phyloP scores from a whole-genome alignment of 2,113 vertebrate genomes.

The Mormyrus lacerda region DNA sequence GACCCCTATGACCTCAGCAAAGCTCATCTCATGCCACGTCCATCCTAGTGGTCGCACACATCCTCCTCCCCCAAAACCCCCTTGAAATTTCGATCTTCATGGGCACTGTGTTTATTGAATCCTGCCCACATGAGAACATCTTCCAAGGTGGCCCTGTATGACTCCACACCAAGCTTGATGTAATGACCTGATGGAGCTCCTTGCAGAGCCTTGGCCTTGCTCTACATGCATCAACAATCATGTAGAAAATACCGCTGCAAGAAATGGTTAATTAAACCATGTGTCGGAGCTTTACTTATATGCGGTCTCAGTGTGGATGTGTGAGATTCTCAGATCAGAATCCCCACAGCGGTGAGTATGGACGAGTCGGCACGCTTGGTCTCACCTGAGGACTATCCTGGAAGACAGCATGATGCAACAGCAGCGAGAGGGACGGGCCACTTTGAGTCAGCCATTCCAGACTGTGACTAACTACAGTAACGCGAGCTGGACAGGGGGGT shows the following conservation, averaged over 20 bases:
- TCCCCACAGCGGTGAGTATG: too few relatives aligned
- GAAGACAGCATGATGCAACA: not conserved
- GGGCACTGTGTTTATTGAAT: constrained; percentile 19
- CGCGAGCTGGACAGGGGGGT: not conserved
- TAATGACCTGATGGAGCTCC: not conserved
- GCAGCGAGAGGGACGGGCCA: not conserved
- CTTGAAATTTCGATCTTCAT: not conserved
- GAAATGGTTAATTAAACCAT: not conserved
- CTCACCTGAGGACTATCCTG: not conserved
- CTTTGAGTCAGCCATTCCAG: not conserved
- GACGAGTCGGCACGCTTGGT: not conserved
- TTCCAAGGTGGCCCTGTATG: constrained; percentile 5
- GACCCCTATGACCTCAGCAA: not conserved
- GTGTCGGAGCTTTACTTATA: not conserved
- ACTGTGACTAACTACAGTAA: not conserved
- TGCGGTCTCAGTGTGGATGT: not conserved
- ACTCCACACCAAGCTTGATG: constrained; percentile 15
- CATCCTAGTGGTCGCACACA: not conserved
- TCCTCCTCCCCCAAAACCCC: not conserved
- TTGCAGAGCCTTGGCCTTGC: not conserved
- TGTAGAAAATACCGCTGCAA: not conserved
- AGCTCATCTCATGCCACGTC: not conserved
- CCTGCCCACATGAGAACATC: constrained; percentile 25
- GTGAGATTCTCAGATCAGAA: not conserved
- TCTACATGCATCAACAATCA: not conserved